These are phyloP conservation scores for Mionectes olivaceus DNA, from an alignment of 2,797 vertebrate species.

Conservation along the genomic window DNA sequence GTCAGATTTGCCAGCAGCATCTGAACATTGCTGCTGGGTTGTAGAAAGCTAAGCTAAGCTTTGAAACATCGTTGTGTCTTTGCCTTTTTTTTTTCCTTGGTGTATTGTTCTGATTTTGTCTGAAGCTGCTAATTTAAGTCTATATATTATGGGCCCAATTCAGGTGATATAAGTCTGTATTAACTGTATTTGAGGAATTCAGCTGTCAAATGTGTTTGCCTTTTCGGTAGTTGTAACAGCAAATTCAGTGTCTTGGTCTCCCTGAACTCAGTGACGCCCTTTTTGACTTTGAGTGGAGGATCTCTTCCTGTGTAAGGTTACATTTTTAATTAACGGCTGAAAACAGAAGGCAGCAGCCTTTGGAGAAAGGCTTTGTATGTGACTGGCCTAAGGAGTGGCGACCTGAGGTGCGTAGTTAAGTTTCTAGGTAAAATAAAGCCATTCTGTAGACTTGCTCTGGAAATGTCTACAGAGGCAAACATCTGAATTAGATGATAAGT, in stretches of 20 bases:
- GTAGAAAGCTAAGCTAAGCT: not conserved
- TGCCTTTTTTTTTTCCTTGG: not conserved
- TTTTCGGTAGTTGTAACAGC: not conserved
- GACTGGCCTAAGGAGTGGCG: not conserved
- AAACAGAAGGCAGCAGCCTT: slow-evolving; percentile 1
- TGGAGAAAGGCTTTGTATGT: slow-evolving; percentile 1
- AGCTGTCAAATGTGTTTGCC: not conserved
- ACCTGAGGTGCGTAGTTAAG: not conserved
- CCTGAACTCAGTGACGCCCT: not conserved
- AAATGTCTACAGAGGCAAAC: slow-evolving; percentile 37
- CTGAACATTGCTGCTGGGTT: not conserved
- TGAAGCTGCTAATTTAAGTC: not conserved
- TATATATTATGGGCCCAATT: not conserved
- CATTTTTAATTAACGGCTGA: slow-evolving; percentile 58
- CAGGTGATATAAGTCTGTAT: not conserved
- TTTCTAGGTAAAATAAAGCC: slow-evolving; percentile 34
- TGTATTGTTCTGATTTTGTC: not conserved
- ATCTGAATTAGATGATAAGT: slow-evolving; percentile 49
- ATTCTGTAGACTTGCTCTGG: slow-evolving; percentile 16
- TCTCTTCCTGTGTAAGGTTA: slow-evolving; percentile 39
- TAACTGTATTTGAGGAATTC: not conserved
- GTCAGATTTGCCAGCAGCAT: not conserved
- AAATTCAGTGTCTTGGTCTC: not conserved
- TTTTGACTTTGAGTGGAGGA: slow-evolving; percentile 2
- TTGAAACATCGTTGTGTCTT: not conserved